Conservation (phyloP, 2,888 invertebrate genomes). For the Cantharis rufa region DNA sequence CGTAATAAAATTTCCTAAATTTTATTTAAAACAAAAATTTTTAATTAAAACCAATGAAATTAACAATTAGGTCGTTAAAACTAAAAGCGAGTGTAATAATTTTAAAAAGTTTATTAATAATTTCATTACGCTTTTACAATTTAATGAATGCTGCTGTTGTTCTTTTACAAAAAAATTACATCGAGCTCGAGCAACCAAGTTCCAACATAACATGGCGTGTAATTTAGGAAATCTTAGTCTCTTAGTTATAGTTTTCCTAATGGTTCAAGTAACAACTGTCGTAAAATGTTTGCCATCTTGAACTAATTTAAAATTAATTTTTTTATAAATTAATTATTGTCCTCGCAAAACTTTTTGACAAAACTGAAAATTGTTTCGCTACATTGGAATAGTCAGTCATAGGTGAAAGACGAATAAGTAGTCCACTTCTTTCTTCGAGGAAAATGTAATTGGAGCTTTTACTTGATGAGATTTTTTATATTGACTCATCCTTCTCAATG, state of each 20-base stretch:
- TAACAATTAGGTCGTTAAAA: background rate
- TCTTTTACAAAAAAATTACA: background rate
- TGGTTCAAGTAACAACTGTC: background rate
- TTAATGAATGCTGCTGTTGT: background rate
- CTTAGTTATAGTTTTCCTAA: background rate
- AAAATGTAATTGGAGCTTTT: background rate
- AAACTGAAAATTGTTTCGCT: background rate
- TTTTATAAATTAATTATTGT: background rate
- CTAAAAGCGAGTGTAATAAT: background rate
- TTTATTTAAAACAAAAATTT: background rate
- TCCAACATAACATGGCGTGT: background rate
- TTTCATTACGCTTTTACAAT: background rate
- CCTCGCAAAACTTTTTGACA: background rate
- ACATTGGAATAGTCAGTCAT: background rate
- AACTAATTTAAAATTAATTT: background rate
- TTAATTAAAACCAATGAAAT: background rate
- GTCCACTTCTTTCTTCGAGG: background rate
- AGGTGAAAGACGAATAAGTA: background rate
- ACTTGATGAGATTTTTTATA: background rate
- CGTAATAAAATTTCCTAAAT: background rate
- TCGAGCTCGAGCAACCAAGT: background rate
- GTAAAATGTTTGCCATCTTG: background rate
- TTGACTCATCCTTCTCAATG: background rate
- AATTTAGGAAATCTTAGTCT: background rate
- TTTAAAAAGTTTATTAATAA: background rate